Percentiles rank a stretch among this genome's conserved stretches.
phyloP scores from a whole-genome alignment of 2,113 vertebrate genomes.

The Strix uralensis region DNA sequence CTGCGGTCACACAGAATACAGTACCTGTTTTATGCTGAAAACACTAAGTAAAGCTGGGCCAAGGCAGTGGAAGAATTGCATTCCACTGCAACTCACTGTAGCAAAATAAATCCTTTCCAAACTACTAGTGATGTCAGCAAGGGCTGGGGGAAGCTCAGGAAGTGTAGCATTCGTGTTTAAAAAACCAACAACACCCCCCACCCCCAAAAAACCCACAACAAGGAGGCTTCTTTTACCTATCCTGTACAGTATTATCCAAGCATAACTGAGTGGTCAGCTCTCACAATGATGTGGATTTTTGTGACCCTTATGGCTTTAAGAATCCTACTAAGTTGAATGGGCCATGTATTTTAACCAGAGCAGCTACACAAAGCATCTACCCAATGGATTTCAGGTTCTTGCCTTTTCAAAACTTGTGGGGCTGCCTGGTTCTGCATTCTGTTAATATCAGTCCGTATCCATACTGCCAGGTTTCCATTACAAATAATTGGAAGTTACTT shows the following conservation, averaged over 20 bases:
- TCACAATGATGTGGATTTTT: not conserved
- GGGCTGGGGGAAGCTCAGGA: not conserved
- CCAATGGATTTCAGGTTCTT: not conserved
- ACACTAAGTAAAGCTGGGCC: not conserved
- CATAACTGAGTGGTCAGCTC: not conserved
- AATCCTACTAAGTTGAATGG: not conserved
- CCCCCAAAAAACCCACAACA: not conserved
- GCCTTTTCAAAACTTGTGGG: not conserved
- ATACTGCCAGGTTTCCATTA: rapidly evolving
- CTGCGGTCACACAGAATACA: not conserved
- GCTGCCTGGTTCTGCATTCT: not conserved
- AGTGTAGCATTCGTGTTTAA: not conserved
- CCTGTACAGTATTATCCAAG: not conserved
- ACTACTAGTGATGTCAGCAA: rapidly evolving
- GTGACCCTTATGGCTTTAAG: no score
- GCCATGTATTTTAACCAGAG: not conserved
- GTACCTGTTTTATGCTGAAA: not conserved
- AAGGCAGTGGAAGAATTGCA: not conserved
- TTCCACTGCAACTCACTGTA: not conserved
- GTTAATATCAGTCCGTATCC: not conserved
- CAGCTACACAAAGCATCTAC: not conserved
- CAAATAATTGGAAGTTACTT: not conserved
- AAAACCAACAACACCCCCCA: not conserved
- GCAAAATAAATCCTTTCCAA: not conserved
- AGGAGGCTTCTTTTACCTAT: not conserved